These are phyloP conservation scores for Molothrus aeneus DNA, from an alignment of 2,797 vertebrate species.

Conservation along the genomic window DNA sequence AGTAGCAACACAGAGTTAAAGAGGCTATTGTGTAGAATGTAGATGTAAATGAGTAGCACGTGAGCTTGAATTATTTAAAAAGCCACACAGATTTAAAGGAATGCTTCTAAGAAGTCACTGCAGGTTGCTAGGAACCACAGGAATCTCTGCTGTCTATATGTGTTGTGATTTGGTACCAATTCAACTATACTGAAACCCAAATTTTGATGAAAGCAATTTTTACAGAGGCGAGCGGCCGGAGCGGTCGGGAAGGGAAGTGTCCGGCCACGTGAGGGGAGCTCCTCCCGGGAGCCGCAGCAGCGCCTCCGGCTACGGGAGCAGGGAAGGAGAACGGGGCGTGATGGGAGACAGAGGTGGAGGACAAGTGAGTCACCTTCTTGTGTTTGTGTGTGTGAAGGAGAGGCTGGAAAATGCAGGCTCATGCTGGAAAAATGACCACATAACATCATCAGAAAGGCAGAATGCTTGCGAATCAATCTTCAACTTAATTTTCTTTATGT, in stretches of 20 bases:
- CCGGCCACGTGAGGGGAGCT: conserved; percentile 84
- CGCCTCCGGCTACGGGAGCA: conserved; percentile 81
- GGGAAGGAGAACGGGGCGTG: conserved; percentile 85
- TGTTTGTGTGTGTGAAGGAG: background rate
- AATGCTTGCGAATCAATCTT: no score
- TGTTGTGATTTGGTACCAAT: background rate
- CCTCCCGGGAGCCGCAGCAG: conserved; percentile 84
- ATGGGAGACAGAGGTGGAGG: conserved; percentile 84
- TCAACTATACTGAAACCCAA: conserved; percentile 40
- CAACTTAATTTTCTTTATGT: background rate
- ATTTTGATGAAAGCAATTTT: conserved; percentile 51
- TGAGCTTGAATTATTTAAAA: background rate
- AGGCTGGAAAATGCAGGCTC: background rate
- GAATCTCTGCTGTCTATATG: background rate
- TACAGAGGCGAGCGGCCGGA: conserved; percentile 83
- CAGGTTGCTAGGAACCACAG: background rate
- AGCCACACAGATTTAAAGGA: background rate
- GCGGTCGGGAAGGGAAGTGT: conserved; percentile 88
- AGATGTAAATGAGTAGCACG: background rate
- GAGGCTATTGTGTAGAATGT: background rate
- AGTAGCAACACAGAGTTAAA: background rate
- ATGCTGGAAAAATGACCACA: background rate
- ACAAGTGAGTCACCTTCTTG: conserved; percentile 67
- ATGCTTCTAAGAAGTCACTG: background rate
- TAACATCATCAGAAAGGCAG: background rate